phyloP scores from a whole-genome alignment of 1,140 invertebrate species.

The Tribolium castaneum region DNA sequence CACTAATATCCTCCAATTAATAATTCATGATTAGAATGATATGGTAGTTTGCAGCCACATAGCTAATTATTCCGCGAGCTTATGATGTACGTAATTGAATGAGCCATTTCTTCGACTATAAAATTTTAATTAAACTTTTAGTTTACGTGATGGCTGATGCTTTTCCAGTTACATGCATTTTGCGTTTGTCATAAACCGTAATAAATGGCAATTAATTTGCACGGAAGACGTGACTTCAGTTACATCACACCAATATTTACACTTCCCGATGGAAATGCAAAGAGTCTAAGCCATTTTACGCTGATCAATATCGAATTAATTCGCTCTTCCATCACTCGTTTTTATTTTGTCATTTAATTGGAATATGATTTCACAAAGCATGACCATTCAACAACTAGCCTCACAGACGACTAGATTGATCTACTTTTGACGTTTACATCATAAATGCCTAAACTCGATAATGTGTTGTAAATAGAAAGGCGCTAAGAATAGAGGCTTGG shows the following conservation, averaged over 20 bases:
- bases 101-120: not conserved
- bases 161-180: not conserved
- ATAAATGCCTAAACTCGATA: not conserved
- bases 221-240: not conserved
- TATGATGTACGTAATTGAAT: not conserved
- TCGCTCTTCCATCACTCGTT: not conserved
- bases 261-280: not conserved
- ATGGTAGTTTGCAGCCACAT: not conserved
- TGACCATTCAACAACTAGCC: not conserved
- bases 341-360: too few species aligned
- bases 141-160: not conserved
- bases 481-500: conserved; percentile 43
- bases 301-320: not conserved
- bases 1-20: not conserved
- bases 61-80: not conserved
- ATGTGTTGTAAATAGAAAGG: conserved; percentile 41
- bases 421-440: not conserved
- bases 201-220: not conserved
- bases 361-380: too few species aligned
- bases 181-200: not conserved
- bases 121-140: conserved; percentile 23
- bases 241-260: not conserved
- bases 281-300: not conserved
- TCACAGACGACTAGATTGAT: too few species aligned
- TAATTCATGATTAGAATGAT: conserved; percentile 8